Evolutionary conservation across 2,888 invertebrate genomes (phyloP), one percentile per base, ranked within the genome.

Genomic region (Pachydiplax longipennis): DNA sequence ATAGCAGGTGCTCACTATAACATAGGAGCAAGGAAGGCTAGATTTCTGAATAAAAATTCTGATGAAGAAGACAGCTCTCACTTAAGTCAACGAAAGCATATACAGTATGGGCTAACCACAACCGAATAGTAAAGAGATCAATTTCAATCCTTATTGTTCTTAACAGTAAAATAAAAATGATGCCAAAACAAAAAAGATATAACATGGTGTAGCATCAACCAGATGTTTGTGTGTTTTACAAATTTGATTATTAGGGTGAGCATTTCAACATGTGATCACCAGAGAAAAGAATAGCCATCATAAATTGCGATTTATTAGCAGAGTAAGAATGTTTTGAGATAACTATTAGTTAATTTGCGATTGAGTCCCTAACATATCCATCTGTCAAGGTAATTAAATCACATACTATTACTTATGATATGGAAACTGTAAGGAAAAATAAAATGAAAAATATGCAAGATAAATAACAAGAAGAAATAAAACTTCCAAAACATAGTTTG

Each of bases 1-100:
- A 87, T 87, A 61, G 65, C 61, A 83, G 58, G 61, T 61, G 87
- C 87, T 87, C 87, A 87, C 73, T 65, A 87, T 87, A 61, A 53
- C 61, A 37, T 37, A 87, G 58, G 37, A 87, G 37, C 37, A 61
- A 58, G 44, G 44, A 44, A 87, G 87, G 87, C 65, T 61, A 87
- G 87, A 25, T 61, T 61, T 35, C 35, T 61, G n/a, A 87, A 87
- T 65, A 4, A 58, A 87, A 61, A 10, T 87, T 61, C 37, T 53
- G 73, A 65, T 22, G 12, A 58, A 22, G 12, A 35, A 22, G 22
- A 58, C 87, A 22, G 35, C 87, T 35, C 37, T 87, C 40, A 40
- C 37, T 5, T 25, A 87, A 87, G 18, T 35, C 61, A 87, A 73
- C 3, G 37, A 61, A 37, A 53, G 53, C 31, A 18, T 53, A 87